Percentiles rank a stretch among this genome's conserved stretches.
Evolutionary conservation across 2,113 vertebrate species (phyloP).

Genomic region (Labrus mixtus): DNA sequence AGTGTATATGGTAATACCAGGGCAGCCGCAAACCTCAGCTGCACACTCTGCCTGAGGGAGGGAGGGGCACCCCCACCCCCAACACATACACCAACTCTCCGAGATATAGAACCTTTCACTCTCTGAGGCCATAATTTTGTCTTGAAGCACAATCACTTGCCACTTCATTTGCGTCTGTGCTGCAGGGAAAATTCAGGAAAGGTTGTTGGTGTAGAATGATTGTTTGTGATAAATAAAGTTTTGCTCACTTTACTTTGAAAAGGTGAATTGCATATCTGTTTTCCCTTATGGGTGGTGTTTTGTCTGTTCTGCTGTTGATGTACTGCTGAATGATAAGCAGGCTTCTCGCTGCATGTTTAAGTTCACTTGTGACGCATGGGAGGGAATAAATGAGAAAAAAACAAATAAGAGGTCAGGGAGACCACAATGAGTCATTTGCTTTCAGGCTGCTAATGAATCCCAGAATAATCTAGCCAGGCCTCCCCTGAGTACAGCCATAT

Average conservation of each 20-base stretch:
- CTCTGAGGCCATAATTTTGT: conserved; percentile 72
- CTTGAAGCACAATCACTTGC: conserved; percentile 71
- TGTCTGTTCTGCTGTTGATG: conserved; percentile 46
- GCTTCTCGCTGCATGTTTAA: conserved; percentile 65
- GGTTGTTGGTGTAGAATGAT: conserved; percentile 55
- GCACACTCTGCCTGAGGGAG: conserved; percentile 63
- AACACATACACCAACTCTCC: conserved; percentile 32
- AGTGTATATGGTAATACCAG: conserved; percentile 76
- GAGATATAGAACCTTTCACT: conserved; percentile 67
- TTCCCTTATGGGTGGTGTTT: conserved; percentile 45
- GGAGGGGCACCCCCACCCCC: conserved; percentile 25
- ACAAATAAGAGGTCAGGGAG: conserved; percentile 79
- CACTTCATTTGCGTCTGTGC: conserved; percentile 69
- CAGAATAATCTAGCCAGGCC: conserved; percentile 65
- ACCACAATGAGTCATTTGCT: conserved; percentile 77
- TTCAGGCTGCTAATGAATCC: conserved; percentile 80
- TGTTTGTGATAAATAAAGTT: conserved; percentile 64
- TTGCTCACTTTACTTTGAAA: conserved; percentile 64
- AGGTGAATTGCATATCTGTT: conserved; percentile 64
- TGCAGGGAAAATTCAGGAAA: conserved; percentile 53
- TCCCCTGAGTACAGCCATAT: conserved; percentile 55
- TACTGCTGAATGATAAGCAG: conserved; percentile 70
- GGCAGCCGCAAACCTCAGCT: conserved; percentile 70
- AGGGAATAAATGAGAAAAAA: conserved; percentile 78
- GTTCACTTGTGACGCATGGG: conserved; percentile 54